Conservation (phyloP, 2,113 vertebrate species). For the Hippocampus guttulatus region DNA sequence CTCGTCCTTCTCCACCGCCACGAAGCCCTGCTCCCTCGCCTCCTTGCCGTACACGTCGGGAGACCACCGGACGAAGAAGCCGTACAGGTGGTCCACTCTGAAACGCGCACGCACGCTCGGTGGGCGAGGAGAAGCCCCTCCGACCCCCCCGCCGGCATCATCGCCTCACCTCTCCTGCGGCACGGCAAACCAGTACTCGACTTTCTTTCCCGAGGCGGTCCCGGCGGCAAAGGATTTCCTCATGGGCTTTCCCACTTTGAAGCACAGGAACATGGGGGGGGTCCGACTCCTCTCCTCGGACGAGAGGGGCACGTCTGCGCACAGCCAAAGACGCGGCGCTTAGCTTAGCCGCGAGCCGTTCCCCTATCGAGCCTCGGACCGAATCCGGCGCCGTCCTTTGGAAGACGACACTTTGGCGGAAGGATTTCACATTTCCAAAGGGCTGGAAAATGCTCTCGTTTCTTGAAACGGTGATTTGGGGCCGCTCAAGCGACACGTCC, state of each 20-base stretch:
- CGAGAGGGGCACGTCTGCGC: conserved; percentile 88
- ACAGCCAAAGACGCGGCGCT: conserved; percentile 4
- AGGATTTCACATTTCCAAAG: too few species aligned
- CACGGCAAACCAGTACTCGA: conserved; percentile 98
- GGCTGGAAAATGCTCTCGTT: too few species aligned
- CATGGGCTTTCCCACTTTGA: conserved; percentile 97
- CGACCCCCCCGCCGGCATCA: too few species aligned
- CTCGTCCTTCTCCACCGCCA: conserved; percentile 96
- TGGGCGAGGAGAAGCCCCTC: too few species aligned
- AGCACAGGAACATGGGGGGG: conserved; percentile 98
- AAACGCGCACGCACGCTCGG: conserved; percentile 17
- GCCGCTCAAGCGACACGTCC: too few species aligned
- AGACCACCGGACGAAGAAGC: conserved; percentile 96
- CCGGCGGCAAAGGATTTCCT: conserved; percentile 87
- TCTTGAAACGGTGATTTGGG: too few species aligned
- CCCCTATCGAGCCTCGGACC: too few species aligned
- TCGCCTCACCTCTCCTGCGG: conserved; percentile 85
- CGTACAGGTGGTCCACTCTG: conserved; percentile 93
- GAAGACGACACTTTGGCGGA: too few species aligned
- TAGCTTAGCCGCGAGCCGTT: too few species aligned
- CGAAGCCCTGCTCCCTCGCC: conserved; percentile 94
- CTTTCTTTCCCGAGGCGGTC: conserved; percentile 81
- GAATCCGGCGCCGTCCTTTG: too few species aligned
- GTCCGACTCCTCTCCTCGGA: conserved; percentile 94
- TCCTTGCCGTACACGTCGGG: conserved; percentile 97